Evolutionary conservation across 2,797 vertebrate genomes (phyloP).

Genomic region (Pangasius mekongensis): DNA sequence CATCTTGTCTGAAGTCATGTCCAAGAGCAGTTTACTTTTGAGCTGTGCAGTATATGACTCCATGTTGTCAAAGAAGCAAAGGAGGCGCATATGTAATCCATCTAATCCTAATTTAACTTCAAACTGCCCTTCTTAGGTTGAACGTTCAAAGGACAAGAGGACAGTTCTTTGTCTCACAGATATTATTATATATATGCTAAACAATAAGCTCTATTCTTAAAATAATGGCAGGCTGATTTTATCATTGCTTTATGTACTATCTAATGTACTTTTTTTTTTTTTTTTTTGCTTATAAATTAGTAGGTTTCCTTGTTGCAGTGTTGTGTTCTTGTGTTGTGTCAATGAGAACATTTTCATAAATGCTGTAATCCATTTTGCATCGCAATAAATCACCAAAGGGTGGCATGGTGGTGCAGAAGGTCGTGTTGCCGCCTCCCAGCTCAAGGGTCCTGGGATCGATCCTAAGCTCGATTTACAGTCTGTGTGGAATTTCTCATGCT

Average conservation of each 20-base stretch:
- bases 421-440: not conserved
- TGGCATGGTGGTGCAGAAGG: not conserved
- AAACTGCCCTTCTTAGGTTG: not conserved
- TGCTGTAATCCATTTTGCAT: not conserved
- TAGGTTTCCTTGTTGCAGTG: not conserved
- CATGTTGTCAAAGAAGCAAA: not conserved
- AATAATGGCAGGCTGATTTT: not conserved
- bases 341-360: no score
- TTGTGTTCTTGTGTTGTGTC: not conserved
- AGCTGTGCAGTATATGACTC: not conserved
- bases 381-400: not conserved
- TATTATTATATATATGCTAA: not conserved
- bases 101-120: not conserved
- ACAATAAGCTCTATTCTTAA: not conserved
- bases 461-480: not conserved
- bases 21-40: not conserved
- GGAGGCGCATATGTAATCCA: not conserved
- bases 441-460: not conserved
- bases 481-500: not conserved
- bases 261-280: not conserved
- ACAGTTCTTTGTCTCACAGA: not conserved
- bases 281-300: not conserved
- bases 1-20: not conserved
- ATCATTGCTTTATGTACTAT: not conserved
- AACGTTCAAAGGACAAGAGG: constrained; percentile 7